Evolutionary conservation across 2,888 invertebrate species (phyloP).

Genomic region (Vannuccia rotundouncinata): DNA sequence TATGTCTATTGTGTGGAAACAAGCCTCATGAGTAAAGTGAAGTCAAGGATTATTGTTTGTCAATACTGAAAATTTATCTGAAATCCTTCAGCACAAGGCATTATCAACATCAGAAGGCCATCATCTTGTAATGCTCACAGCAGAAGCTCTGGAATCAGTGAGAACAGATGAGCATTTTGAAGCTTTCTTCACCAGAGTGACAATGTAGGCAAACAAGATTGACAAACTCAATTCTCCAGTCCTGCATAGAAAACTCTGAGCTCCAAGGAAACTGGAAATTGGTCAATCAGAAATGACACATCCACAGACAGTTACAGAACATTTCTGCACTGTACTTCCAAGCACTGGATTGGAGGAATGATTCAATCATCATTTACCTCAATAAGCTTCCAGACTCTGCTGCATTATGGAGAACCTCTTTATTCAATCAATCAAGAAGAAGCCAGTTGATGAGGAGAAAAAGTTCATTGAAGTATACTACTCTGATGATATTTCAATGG

Average conservation of each 20-base stretch:
- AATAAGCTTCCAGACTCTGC: constrained; percentile 17
- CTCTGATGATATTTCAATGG: constrained; percentile 20
- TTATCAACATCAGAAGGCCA: too few species aligned
- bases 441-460: constrained; percentile 15
- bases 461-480: neutral
- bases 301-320: neutral
- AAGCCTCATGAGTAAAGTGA: too few species aligned
- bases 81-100: too few species aligned
- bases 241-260: neutral
- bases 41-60: too few species aligned
- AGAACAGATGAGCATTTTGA: too few species aligned
- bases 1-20: too few species aligned
- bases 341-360: neutral
- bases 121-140: too few species aligned
- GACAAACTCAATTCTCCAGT: constrained; percentile 3
- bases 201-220: constrained; percentile 23
- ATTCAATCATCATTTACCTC: neutral
- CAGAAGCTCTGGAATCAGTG: too few species aligned
- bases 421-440: neutral
- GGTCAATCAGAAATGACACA: neutral
- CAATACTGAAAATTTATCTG: too few species aligned
- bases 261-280: constrained; percentile 21
- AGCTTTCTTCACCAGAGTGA: constrained; percentile 5
- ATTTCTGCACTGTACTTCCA: neutral
- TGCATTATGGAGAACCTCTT: neutral